phyloP scores from a whole-genome alignment of 2,797 vertebrate species.

The Acanthis flammea region DNA sequence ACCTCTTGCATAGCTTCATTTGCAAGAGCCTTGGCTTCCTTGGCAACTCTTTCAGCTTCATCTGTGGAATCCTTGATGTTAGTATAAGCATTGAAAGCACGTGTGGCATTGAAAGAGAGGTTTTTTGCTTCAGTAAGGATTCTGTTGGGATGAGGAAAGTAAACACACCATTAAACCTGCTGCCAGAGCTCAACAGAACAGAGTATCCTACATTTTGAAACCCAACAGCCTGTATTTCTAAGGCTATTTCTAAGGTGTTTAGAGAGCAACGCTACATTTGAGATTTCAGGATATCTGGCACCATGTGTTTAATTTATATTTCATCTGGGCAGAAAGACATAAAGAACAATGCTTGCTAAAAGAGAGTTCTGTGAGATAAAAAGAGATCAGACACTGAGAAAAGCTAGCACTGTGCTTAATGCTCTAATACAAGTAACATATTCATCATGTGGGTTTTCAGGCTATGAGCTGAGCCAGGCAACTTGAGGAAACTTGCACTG shows the following conservation, averaged over 20 bases:
- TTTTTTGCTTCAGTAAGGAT: conserved; percentile 95
- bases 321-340: neutral
- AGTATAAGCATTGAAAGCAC: conserved; percentile 93
- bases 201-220: neutral
- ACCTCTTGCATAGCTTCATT: conserved; percentile 87
- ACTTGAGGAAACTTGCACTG: neutral
- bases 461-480: neutral
- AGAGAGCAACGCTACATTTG: neutral
- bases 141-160: conserved; percentile 71
- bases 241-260: neutral
- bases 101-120: conserved; percentile 95
- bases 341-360: neutral
- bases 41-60: conserved; percentile 88
- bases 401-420: neutral
- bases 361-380: neutral
- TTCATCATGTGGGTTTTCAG: neutral
- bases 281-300: neutral
- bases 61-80: conserved; percentile 92
- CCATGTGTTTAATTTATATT: neutral
- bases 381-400: neutral
- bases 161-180: conserved; percentile 14
- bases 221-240: neutral
- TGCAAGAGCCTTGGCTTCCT: conserved; percentile 83
- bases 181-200: neutral
- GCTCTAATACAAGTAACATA: neutral